Conservation (phyloP, 2,888 invertebrate species). For the Lasioglossum malachurum region DNA sequence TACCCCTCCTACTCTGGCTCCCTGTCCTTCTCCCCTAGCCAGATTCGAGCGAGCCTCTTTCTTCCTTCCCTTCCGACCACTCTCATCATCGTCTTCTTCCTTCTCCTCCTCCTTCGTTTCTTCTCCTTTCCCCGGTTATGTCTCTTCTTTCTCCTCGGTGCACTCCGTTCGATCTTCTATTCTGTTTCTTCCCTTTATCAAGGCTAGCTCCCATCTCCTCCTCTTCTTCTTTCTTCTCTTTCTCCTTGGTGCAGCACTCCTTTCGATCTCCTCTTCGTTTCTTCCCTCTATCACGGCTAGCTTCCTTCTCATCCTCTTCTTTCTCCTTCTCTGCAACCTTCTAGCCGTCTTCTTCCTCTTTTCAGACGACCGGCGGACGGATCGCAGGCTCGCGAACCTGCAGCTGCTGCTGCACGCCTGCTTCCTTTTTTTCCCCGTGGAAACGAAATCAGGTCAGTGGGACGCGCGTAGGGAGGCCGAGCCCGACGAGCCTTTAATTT, state of each 20-base stretch:
- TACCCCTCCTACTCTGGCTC: slow-evolving; percentile 22
- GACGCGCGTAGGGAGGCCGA: slow-evolving; percentile 67
- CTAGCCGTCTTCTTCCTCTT: slow-evolving; percentile 16
- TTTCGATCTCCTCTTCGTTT: slow-evolving; percentile 27
- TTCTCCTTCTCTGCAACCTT: neutral
- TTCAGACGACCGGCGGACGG: slow-evolving; percentile 16
- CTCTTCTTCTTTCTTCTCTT: neutral
- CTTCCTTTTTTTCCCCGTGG: slow-evolving; percentile 53
- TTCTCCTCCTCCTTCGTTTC: neutral
- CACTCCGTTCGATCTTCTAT: neutral
- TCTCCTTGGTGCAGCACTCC: slow-evolving; percentile 49
- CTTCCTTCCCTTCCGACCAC: slow-evolving; percentile 57
- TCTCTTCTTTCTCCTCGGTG: neutral
- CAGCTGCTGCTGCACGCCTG: neutral
- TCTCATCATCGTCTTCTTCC: slow-evolving; percentile 4
- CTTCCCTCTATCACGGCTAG: slow-evolving; percentile 30
- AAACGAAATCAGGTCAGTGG: slow-evolving; percentile 78
- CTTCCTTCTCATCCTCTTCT: neutral
- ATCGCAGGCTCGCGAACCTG: slow-evolving; percentile 26
- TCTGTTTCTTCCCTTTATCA: neutral
- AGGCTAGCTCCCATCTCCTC: slow-evolving; percentile 57
- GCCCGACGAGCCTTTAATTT: slow-evolving; percentile 69
- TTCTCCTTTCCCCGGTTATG: neutral
- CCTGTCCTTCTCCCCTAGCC: slow-evolving; percentile 33
- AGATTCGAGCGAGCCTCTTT: neutral